Base-by-base conservation (phyloP, 2,888 invertebrate genomes). In the Microctonus aethiopoides region DNA sequence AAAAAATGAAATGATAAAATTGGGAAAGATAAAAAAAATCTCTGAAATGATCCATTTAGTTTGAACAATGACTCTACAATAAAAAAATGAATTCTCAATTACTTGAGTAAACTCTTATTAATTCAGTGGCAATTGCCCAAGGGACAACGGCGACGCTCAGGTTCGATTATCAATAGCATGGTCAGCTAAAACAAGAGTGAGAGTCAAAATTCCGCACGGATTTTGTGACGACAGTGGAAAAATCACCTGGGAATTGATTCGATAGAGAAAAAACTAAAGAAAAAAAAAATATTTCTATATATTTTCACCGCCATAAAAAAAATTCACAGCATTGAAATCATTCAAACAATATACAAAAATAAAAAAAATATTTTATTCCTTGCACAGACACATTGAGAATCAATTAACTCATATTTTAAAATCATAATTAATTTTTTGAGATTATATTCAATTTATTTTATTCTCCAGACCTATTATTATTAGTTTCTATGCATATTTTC, bases 41-140 rank as follows among this genome's bases (percentile, higher is more conserved):
- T 9, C 16, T 46, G 16, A 16, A 46, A 16, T 16, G 7, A 0
- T 20, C 16, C 46, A 46, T n/a, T 46, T 46, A 16, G 4, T 46
- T 46, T 46, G n/a, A 7, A n/a, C 46, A 16, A 46, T 46, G 46
- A 46, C 46, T 16, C 46, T 16, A 46, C 20, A 16, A 6, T 46
- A 46, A 7, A 46, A 46, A 20, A 46, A 20, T n/a, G 9, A 16
- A 46, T 20, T 46, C 20, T 16, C 20, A 46, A 46, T 16, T 6
- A 6, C 16, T 46, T 46, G 46, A 9, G n/a, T 46, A 20, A 20
- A 46, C 16, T n/a, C 20, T 46, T 46, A 46, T 46, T 46, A 46
- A 46, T 46, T 46, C 46, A 16, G 46, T 46, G 46, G 46, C 46
- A 46, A 46, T 46, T 20, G 46, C 46, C 46, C 46, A 46, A 46